These are phyloP conservation scores for Amia ocellicauda DNA, from an alignment of 2,113 vertebrate genomes.

Conservation along the genomic window DNA sequence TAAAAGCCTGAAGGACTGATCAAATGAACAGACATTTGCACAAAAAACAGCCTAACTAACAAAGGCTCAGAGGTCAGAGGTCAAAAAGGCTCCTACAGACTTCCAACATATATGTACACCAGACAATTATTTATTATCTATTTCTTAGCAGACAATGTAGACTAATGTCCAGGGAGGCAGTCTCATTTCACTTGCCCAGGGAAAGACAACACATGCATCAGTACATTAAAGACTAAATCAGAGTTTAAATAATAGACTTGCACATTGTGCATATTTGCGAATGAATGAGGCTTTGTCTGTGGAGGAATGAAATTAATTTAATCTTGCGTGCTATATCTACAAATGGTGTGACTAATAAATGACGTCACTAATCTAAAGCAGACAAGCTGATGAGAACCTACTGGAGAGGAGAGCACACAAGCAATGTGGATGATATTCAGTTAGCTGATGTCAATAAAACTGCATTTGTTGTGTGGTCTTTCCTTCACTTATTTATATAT, in stretches of 20 bases:
- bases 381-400: conserved; percentile 52
- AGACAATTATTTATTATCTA: too few relatives aligned
- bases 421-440: not conserved
- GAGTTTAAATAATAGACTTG: conserved; percentile 49
- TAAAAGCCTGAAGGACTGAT: too few relatives aligned
- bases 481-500: not conserved
- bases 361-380: conserved; percentile 65
- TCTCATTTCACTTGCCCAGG: too few relatives aligned
- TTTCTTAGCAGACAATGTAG: too few relatives aligned
- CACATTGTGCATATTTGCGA: conserved; percentile 54
- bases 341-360: conserved; percentile 24
- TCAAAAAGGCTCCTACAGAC: too few relatives aligned
- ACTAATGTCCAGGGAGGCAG: too few relatives aligned
- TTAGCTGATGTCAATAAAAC: too few relatives aligned
- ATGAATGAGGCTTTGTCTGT: conserved; percentile 68
- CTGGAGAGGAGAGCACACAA: not conserved
- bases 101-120: too few relatives aligned
- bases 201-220: conserved; percentile 40
- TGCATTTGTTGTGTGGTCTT: not conserved
- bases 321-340: conserved; percentile 8
- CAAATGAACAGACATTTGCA: too few relatives aligned
- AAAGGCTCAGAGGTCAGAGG: too few relatives aligned
- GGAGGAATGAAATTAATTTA: conserved; percentile 62
- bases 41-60: too few relatives aligned
- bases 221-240: conserved; percentile 32